Percentiles rank a stretch among this genome's conserved stretches.
These are phyloP conservation scores for Anarsia innoxiella DNA, from an alignment of 2,888 invertebrate genomes.

Conservation along the genomic window DNA sequence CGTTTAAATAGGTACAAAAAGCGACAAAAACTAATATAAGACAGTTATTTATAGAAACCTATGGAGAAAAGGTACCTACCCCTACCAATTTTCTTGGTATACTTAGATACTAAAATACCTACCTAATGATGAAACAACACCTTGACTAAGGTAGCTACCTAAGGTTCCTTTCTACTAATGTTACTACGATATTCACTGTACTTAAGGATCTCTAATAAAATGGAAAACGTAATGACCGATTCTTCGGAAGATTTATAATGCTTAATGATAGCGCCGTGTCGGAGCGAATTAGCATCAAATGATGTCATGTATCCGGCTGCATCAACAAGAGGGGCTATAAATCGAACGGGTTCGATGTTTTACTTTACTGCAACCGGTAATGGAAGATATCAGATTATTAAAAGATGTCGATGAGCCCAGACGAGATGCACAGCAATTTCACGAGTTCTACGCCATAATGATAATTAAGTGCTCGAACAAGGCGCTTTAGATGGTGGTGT, in stretches of 20 bases:
- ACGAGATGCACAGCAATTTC: constrained; percentile 63
- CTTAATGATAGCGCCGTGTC: constrained; percentile 46
- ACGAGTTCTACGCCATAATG: constrained; percentile 60
- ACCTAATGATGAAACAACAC: too few relatives aligned
- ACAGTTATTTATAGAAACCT: too few relatives aligned
- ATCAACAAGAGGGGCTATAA: constrained; percentile 51
- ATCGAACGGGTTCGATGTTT: constrained; percentile 56
- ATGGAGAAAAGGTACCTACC: too few relatives aligned
- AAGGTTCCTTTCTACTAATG: not conserved
- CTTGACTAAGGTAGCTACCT: too few relatives aligned
- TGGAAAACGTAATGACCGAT: constrained; percentile 33
- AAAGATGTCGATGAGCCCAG: constrained; percentile 60
- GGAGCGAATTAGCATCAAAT: constrained; percentile 59
- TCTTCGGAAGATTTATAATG: constrained; percentile 44
- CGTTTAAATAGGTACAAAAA: too few relatives aligned
- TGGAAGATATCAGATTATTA: constrained; percentile 63
- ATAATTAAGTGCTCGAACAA: constrained; percentile 63
- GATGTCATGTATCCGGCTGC: constrained; percentile 65
- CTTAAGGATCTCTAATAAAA: constrained; percentile 24
- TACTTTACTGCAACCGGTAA: constrained; percentile 57
- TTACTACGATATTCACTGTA: not conserved
- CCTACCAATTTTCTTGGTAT: too few relatives aligned
- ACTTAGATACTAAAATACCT: too few relatives aligned
- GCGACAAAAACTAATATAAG: too few relatives aligned
- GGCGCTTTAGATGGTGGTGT: constrained; percentile 48